Conservation (phyloP, 2,797 vertebrate species). For the Aldrovandia affinis region DNA sequence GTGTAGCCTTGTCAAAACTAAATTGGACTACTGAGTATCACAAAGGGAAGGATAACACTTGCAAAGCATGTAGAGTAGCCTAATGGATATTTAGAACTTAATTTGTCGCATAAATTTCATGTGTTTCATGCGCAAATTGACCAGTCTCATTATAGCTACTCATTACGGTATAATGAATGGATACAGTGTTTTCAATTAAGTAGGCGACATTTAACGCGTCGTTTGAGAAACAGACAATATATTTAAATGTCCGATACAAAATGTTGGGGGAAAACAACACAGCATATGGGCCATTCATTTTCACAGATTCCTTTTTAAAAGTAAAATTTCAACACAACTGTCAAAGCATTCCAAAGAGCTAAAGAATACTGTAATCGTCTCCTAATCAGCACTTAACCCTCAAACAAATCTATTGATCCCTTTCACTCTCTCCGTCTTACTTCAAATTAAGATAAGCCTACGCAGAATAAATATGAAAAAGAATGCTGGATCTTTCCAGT, state of each 20-base stretch:
- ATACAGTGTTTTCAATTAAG: background rate
- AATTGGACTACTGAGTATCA: no score
- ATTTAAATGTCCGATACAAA: background rate
- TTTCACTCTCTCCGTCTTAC: background rate
- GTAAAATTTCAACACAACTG: background rate
- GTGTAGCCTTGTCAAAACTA: no score
- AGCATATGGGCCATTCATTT: background rate
- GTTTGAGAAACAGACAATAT: background rate
- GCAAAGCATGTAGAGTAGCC: background rate
- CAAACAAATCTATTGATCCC: background rate
- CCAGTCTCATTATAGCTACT: background rate
- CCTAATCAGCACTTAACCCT: background rate
- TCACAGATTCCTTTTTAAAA: background rate
- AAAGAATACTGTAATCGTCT: background rate
- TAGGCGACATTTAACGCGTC: background rate
- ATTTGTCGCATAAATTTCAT: background rate
- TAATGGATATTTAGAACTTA: background rate
- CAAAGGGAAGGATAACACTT: background rate
- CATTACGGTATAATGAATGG: background rate
- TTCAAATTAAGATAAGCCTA: background rate
- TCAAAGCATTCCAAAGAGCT: slow-evolving; percentile 11
- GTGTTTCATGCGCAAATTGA: background rate
- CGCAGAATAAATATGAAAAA: background rate
- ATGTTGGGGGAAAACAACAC: background rate
- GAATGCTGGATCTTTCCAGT: background rate